These are phyloP conservation scores for Pseudocheirus occidentalis DNA, from an alignment of 2,797 vertebrate genomes.

Conservation along the genomic window DNA sequence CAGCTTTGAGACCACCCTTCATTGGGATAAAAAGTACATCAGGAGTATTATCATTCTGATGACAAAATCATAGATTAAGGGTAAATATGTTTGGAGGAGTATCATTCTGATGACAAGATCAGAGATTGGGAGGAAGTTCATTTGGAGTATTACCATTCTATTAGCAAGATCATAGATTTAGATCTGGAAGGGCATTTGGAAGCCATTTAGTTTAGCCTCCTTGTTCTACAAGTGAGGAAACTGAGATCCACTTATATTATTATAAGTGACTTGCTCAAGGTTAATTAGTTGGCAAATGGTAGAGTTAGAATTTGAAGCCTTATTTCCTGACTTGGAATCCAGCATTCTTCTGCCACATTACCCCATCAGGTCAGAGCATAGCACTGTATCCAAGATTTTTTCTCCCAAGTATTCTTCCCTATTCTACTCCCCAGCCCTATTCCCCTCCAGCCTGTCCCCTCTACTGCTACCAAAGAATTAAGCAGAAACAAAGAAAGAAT, in stretches of 20 bases:
- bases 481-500: not conserved
- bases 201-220: not conserved
- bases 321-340: not conserved
- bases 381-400: not conserved
- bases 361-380: not conserved
- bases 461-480: not conserved
- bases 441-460: not conserved
- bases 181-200: not conserved
- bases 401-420: not conserved
- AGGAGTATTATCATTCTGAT: not conserved
- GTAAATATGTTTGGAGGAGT: not conserved
- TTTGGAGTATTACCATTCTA: no score
- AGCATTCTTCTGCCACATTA: not conserved
- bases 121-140: not conserved
- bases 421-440: not conserved
- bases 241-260: not conserved
- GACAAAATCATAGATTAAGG: not conserved
- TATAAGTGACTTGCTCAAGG: not conserved
- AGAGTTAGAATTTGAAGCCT: not conserved
- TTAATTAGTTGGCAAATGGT: not conserved
- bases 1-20: slow-evolving; percentile 97
- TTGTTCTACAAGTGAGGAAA: not conserved
- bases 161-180: not conserved
- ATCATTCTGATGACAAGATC: not conserved
- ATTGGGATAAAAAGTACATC: slow-evolving; percentile 57